Evolutionary conservation across 2,888 invertebrate genomes (phyloP), one percentile per base, ranked within the genome.

Genomic region (Orchesellides sinensis): DNA sequence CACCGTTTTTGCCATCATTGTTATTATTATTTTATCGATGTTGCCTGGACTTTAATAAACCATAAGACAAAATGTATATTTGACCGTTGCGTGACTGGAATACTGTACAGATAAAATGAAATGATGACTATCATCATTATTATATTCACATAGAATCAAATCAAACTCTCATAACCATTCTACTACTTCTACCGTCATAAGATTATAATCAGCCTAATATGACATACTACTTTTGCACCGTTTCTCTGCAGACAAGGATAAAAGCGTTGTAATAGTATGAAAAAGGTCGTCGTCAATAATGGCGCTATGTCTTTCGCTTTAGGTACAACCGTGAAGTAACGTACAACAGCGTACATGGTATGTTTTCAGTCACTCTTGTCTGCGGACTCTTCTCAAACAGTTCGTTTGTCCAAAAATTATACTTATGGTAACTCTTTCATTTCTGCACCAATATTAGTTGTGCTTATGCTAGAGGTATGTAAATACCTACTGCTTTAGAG

Each of bases 341-440:
- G n/a, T n/a, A n/a, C n/a, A n/a, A n/a, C n/a, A n/a, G n/a, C n/a
- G n/a, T n/a, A n/a, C n/a, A n/a, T n/a, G n/a, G n/a, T n/a, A n/a
- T n/a, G n/a, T n/a, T n/a, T n/a, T n/a, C n/a, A n/a, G n/a, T n/a
- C n/a, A n/a, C n/a, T n/a, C n/a, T n/a, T n/a, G n/a, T n/a, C n/a
- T n/a, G n/a, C n/a, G n/a, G 29, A 93, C 94, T 88, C 90, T 97
- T 83, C 97, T 97, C 90, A 94, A 97, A 91, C 95, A 96, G 4
- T 92, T 95, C 0, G 90, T 94, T 80, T 97, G 97, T 1, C 97
- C 97, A 2, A 91, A n/a, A 97, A 87, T 95, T 95, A 91, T 96
- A 88, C 91, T 95, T 74, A 93, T 94, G n/a, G 12, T n/a, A 49
- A 54, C 23, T 47, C 32, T 29, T 17, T 25, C 17, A 29, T 61